phyloP scores from a whole-genome alignment of 1,140 invertebrate species.

The Eueides isabella region DNA sequence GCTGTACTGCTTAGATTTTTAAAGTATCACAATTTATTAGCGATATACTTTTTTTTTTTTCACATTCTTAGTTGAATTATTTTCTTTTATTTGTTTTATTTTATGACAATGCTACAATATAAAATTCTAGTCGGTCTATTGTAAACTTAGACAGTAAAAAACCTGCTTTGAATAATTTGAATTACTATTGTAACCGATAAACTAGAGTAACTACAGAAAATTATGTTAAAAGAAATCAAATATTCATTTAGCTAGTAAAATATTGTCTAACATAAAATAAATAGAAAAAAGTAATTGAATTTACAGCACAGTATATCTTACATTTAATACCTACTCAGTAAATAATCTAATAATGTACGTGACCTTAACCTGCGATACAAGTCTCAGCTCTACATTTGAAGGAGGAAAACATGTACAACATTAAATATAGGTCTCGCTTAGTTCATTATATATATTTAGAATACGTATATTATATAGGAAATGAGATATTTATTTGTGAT shows the following conservation, averaged over 20 bases:
- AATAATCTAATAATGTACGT: conserved; percentile 7
- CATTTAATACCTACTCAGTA: conserved; percentile 3
- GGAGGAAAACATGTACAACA: background rate
- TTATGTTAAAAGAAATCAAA: background rate
- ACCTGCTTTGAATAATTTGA: background rate
- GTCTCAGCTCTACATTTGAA: conserved; percentile 13
- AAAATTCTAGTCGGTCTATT: too few species aligned
- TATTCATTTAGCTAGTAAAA: background rate
- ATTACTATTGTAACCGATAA: too few species aligned
- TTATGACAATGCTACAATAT: too few species aligned
- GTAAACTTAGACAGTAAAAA: background rate
- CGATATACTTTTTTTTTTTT: background rate
- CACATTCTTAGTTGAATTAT: background rate
- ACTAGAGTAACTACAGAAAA: background rate
- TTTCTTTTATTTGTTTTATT: too few species aligned
- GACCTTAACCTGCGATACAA: conserved; percentile 9
- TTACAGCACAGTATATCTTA: background rate
- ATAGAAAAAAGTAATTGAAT: background rate
- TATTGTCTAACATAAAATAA: background rate
- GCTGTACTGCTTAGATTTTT: conserved; percentile 1
- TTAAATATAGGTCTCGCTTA: background rate
- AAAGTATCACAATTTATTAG: too few species aligned
- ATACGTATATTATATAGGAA: background rate
- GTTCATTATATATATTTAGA: background rate
- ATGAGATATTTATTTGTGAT: background rate